phyloP scores from a whole-genome alignment of 2,888 invertebrate genomes.

The Drosophila stalkeri region DNA sequence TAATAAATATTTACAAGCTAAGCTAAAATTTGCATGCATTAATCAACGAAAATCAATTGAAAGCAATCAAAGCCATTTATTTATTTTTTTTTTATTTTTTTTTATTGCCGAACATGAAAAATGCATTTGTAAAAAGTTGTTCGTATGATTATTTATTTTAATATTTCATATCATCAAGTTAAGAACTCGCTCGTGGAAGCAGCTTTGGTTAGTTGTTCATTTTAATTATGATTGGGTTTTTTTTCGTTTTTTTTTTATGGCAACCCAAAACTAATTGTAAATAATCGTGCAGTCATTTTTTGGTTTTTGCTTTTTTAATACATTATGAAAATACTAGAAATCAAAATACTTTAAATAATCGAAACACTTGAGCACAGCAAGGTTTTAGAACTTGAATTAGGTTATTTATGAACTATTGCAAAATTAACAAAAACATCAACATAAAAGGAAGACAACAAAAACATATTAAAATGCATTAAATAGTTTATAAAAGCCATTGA shows the following conservation, averaged over 20 bases:
- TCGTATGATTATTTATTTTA: conserved; percentile 68
- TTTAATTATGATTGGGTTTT: conserved; percentile 2
- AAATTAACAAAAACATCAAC: conserved; percentile 3
- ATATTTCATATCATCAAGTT: conserved; percentile 37
- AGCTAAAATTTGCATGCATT: conserved; percentile 43
- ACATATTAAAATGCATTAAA: conserved; percentile 11
- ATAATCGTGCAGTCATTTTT: conserved; percentile 52
- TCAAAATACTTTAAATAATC: conserved; percentile 17
- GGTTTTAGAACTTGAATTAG: conserved; percentile 20
- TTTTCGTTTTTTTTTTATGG: conserved; percentile 12
- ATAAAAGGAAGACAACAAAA: neutral
- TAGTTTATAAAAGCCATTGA: conserved; percentile 24
- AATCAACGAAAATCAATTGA: conserved; percentile 5
- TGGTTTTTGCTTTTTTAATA: conserved; percentile 22
- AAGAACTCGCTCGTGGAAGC: conserved; percentile 36
- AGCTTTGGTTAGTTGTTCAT: conserved; percentile 35
- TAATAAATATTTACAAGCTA: conserved; percentile 52
- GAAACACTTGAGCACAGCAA: conserved; percentile 18
- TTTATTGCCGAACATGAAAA: conserved; percentile 33
- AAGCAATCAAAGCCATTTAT: conserved; percentile 22
- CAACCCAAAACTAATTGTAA: conserved; percentile 47
- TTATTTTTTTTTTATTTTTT: neutral
- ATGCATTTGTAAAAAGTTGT: conserved; percentile 62
- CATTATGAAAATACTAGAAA: conserved; percentile 24
- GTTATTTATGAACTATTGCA: conserved; percentile 1